These are phyloP conservation scores for Dasypogon diadema DNA, from an alignment of 2,888 invertebrate species.

Conservation along the genomic window DNA sequence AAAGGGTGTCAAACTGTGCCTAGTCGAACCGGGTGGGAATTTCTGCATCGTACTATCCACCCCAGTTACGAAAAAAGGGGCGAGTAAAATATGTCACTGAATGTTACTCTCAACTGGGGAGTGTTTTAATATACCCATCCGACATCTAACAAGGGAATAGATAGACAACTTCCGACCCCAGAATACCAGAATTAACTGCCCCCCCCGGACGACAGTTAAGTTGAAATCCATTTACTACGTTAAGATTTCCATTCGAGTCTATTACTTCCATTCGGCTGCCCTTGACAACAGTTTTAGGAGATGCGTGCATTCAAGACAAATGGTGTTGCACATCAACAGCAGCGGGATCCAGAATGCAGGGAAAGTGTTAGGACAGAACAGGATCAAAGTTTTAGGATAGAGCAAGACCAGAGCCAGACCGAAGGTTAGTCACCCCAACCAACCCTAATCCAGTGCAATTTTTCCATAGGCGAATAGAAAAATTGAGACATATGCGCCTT, in stretches of 20 bases:
- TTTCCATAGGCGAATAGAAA: not conserved
- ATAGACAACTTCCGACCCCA: no score
- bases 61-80: not conserved
- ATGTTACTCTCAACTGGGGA: slow-evolving; percentile 26
- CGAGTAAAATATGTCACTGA: slow-evolving; percentile 24
- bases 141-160: no score
- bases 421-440: not conserved
- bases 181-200: no score
- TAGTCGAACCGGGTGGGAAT: not conserved
- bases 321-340: not conserved
- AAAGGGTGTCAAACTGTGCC: not conserved
- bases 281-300: not conserved
- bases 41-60: not conserved
- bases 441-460: not conserved
- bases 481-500: slow-evolving; percentile 37
- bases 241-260: slow-evolving; percentile 11
- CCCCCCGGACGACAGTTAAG: not conserved
- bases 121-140: no score
- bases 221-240: slow-evolving; percentile 30
- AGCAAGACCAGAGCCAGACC: no score
- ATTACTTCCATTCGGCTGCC: slow-evolving; percentile 30
- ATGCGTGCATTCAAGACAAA: slow-evolving; percentile 41
- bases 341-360: not conserved
- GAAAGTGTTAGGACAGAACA: slow-evolving; percentile 11
- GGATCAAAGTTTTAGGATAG: no score